Evolutionary conservation across 2,888 invertebrate genomes (phyloP), one percentile per base, ranked within the genome.

Genomic region (Endotricha flammealis): DNA sequence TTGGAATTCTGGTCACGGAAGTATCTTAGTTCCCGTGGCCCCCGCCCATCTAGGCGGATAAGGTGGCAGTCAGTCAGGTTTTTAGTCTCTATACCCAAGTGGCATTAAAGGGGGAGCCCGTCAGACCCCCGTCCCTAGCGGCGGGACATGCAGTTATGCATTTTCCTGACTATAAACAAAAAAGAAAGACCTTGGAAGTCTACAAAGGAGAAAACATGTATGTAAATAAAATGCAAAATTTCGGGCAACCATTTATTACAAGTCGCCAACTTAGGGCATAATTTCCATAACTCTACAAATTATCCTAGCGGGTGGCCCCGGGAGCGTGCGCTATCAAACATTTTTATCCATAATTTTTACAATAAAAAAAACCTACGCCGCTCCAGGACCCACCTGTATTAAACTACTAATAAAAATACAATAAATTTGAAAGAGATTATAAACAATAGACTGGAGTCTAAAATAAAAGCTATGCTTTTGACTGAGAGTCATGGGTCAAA

Each of bases 281-380:
- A 50, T 60, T 57, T 51, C 60, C 55, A 57, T 60, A 54, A 58
- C 52, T 58, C 57, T 51, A 56, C 48, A 49, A n/a, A 49, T 51
- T 56, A 61, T 38, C 51, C 54, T 49, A 52, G 38, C 48, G 44
- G 42, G 49, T 41, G 50, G 45, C 39, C 51, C 50, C 38, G 38
- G 24, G 38, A 40, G 42, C 42, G 32, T 12, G 38, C 43, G 36
- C 23, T 29, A 25, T 29, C 31, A n/a, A 28, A 38, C 32, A 35
- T 29, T 36, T 39, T 41, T 45, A 45, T 50, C 48, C 44, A 55
- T 48, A 54, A 50, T 53, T 57, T 57, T 56, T 53, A 58, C 58
- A 58, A n/a, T 46, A 50, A 45, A 53, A 50, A 33, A 43, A 39
- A 36, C 33, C 37, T 17, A 32, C 31, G 24, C 24, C 38, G 36